phyloP scores from a whole-genome alignment of 2,888 invertebrate genomes.

The Crepidodera aurea region DNA sequence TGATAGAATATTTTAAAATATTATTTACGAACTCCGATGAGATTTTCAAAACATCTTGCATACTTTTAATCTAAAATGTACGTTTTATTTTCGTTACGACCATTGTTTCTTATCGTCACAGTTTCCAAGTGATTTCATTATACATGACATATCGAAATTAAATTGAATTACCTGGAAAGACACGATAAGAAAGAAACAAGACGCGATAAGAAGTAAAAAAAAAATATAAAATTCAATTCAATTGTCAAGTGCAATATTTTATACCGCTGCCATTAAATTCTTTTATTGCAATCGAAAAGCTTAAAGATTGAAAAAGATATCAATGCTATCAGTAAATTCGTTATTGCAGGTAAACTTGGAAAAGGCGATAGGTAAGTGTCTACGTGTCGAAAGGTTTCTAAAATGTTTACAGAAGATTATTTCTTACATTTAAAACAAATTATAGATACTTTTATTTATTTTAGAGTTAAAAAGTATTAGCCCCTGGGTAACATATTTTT shows the following conservation, averaged over 20 bases:
- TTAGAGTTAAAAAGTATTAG: no score
- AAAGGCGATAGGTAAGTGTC: not conserved
- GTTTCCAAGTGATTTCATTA: conserved; percentile 19
- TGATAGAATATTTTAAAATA: no score
- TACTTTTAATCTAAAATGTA: no score
- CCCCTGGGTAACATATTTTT: no score
- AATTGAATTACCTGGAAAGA: conserved; percentile 26
- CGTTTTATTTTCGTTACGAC: not conserved
- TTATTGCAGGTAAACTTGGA: conserved; percentile 4
- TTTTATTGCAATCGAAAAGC: conserved; percentile 8
- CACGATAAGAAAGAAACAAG: conserved; percentile 24
- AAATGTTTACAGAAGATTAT: no score
- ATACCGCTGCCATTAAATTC: conserved; percentile 4
- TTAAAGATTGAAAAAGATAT: conserved; percentile 17
- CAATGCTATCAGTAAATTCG: conserved; percentile 11
- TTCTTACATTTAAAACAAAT: no score
- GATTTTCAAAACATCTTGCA: no score
- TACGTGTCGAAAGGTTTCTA: not conserved
- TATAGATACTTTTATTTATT: no score
- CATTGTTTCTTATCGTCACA: conserved; percentile 19
- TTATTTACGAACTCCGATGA: no score
- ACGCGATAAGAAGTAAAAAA: conserved; percentile 23
- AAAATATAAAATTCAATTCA: not conserved
- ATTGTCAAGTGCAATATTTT: conserved; percentile 25
- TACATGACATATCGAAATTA: conserved; percentile 15